Percentiles rank a stretch among this genome's conserved stretches.
These are phyloP conservation scores for Trachelus tabidus DNA, from an alignment of 2,888 invertebrate genomes.

Conservation along the genomic window DNA sequence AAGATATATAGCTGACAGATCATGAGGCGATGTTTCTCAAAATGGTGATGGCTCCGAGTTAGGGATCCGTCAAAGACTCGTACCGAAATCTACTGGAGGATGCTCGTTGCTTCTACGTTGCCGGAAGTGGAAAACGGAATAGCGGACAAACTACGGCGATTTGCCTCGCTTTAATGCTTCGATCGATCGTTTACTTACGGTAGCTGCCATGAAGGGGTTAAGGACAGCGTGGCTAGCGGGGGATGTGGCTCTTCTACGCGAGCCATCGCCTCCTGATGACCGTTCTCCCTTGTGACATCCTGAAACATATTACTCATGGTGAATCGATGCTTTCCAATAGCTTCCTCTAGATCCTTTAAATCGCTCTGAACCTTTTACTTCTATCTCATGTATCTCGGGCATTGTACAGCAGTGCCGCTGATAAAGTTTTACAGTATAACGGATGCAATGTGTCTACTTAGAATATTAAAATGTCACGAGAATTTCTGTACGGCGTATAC, in stretches of 20 bases:
- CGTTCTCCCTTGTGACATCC: slow-evolving; percentile 38
- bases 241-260: slow-evolving; percentile 36
- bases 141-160: background rate
- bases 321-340: background rate
- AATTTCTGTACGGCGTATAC: background rate
- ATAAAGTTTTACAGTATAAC: background rate
- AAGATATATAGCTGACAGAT: background rate
- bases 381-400: background rate
- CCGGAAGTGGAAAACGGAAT: background rate
- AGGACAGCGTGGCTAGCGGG: slow-evolving; percentile 37
- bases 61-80: background rate
- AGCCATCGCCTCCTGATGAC: slow-evolving; percentile 44
- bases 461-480: background rate
- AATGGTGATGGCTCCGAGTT: background rate
- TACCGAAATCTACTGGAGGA: background rate
- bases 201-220: slow-evolving; percentile 49
- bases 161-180: background rate
- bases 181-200: slow-evolving; percentile 42
- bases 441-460: background rate
- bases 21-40: background rate
- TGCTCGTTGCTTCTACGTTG: background rate
- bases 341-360: background rate
- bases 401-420: background rate
- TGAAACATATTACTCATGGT: slow-evolving; percentile 21
- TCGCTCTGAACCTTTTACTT: background rate